Base-by-base conservation (phyloP, 2,797 vertebrate species). In the Streptopelia turtur region DNA sequence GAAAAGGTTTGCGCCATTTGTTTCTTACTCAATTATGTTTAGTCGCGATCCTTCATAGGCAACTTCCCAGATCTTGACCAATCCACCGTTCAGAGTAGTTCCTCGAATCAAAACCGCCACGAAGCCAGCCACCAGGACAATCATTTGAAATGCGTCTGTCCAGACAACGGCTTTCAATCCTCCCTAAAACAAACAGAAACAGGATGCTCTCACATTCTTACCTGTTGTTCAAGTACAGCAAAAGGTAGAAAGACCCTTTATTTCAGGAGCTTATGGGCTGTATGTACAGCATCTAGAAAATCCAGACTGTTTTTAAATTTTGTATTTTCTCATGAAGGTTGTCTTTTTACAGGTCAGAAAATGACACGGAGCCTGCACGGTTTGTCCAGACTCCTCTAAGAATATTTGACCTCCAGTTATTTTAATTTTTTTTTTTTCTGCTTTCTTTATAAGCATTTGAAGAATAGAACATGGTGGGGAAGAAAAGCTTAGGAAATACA, bases 101-200 rank as follows among this genome's bases (percentile, higher is more conserved):
- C 98, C 98, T 98, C 98, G 97, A 93, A 98, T 94, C 94, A 98
- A 96, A 91, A 98, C 98, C 0, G 97, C 94, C 81, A 98, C 71
- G 53, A 99, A 99, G 83, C 98, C 98, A 95, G 84, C 92, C 82
- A 99, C 79, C 98, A 98, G 99, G 90, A 98, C 97, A 70, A 98
- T 53, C 98, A 99, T 98, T 98, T 99, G 98, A 98, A 98, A 99
- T 37, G 98, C 98, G 95, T 99, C 98, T 90, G 98, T 98, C 99
- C 98, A 99, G 91, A 98, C 98, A 75, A 98, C 98, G 65, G 98
- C 98, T 96, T 98, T 98, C 95, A 99, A 91, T 91, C 98, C 98
- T 88, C 98, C 98, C 98, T 98, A 82, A 87, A 97, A 97, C 22
- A 87, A 68, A 95, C 39, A 97, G 49, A 97, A 95, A 45, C 9